A percentile compares a stretch with the other conserved stretches of the same genome.
phyloP scores from a whole-genome alignment of 1,140 invertebrate genomes.

The Phortica variegata region DNA sequence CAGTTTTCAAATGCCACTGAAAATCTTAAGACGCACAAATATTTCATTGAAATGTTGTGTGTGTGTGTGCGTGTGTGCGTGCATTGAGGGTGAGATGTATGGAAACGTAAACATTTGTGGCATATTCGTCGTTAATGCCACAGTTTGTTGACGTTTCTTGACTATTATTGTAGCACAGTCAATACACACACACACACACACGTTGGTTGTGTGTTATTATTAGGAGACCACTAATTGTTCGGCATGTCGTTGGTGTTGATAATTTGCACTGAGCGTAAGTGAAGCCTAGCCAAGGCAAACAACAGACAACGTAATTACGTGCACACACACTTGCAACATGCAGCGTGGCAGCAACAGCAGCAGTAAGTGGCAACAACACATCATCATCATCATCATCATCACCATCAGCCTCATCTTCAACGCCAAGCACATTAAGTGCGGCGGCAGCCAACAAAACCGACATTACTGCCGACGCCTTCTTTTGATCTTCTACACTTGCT shows the following conservation, averaged over 20 bases:
- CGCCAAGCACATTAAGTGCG: background rate
- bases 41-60: too few species aligned
- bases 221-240: slow-evolving; percentile 19
- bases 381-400: background rate
- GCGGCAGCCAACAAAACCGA: background rate
- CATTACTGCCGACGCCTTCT: background rate
- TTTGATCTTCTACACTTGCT: background rate
- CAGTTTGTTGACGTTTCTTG: too few species aligned
- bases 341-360: background rate
- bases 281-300: background rate
- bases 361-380: background rate
- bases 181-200: too few species aligned
- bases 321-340: background rate
- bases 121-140: too few species aligned
- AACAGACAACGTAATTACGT: background rate
- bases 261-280: too few species aligned
- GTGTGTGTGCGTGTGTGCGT: too few species aligned
- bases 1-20: too few species aligned
- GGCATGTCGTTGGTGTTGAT: slow-evolving; percentile 9
- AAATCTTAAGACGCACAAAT: too few species aligned
- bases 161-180: too few species aligned
- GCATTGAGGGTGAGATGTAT: too few species aligned
- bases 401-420: background rate
- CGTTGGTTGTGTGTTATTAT: too few species aligned
- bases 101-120: too few species aligned